Percentiles rank a stretch among this genome's conserved stretches.
phyloP scores from a whole-genome alignment of 1,140 invertebrate genomes.

The Pararge aegeria region DNA sequence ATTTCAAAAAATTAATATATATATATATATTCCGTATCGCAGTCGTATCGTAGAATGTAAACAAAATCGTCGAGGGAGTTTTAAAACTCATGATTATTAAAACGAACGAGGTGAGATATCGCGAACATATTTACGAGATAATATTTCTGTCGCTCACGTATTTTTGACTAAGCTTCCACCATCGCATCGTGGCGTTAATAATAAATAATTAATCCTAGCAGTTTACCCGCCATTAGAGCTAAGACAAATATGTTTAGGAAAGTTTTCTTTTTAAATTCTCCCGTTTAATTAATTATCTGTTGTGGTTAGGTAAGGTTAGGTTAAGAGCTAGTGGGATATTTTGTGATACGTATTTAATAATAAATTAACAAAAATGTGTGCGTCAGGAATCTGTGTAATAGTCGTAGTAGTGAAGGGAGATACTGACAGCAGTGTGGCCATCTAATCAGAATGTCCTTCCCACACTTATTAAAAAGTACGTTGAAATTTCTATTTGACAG shows the following conservation, averaged over 20 bases:
- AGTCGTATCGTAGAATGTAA: background rate
- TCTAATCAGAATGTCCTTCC: too few relatives aligned
- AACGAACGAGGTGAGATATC: constrained; percentile 30
- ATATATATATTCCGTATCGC: background rate
- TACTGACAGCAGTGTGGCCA: too few relatives aligned
- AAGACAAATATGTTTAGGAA: constrained; percentile 37
- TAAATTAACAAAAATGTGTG: too few relatives aligned
- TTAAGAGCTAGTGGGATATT: background rate
- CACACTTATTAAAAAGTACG: too few relatives aligned
- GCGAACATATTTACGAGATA: constrained; percentile 53
- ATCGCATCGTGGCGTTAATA: background rate
- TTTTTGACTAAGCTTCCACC: constrained; percentile 28
- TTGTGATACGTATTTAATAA: too few relatives aligned
- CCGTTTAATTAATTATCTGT: constrained; percentile 41
- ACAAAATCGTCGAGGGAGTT: constrained; percentile 19
- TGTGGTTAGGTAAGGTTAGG: too few relatives aligned
- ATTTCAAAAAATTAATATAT: background rate
- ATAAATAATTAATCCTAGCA: constrained; percentile 8
- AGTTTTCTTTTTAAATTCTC: constrained; percentile 26
- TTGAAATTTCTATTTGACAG: too few relatives aligned
- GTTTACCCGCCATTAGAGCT: constrained; percentile 29
- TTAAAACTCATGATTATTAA: constrained; percentile 45
- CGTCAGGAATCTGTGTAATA: too few relatives aligned
- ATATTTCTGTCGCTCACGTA: constrained; percentile 33
- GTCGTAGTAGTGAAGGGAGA: too few relatives aligned